Conservation (phyloP, 1,140 invertebrate genomes). For the Drosophila cardini region DNA sequence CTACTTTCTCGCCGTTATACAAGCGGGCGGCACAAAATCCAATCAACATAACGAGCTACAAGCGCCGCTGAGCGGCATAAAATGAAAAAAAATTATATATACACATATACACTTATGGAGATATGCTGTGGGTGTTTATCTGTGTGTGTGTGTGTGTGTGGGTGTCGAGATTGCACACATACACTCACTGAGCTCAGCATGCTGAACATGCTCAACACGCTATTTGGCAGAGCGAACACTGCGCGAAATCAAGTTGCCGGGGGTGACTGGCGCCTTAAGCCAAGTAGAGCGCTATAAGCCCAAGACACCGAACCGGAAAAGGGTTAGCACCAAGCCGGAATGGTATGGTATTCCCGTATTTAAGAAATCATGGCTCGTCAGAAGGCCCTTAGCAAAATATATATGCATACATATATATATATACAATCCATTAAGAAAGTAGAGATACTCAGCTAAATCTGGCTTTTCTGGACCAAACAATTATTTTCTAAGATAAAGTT, state of each 20-base stretch:
- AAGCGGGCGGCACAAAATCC: constrained; percentile 80
- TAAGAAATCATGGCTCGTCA: constrained; percentile 36
- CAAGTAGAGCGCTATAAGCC: constrained; percentile 31
- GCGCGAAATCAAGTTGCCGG: constrained; percentile 24
- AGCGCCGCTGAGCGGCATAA: constrained; percentile 81
- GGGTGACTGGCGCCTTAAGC: constrained; percentile 34
- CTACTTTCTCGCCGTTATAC: constrained; percentile 70
- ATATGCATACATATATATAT: neutral
- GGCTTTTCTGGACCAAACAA: neutral
- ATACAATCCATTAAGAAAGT: neutral
- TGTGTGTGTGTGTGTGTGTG: constrained; percentile 28
- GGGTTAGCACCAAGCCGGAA: constrained; percentile 27
- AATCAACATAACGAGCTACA: constrained; percentile 83
- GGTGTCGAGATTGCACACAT: constrained; percentile 43
- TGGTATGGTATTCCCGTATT: constrained; percentile 27
- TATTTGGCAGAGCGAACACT: constrained; percentile 29
- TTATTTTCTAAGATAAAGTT: neutral
- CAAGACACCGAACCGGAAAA: constrained; percentile 37
- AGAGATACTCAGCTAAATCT: constrained; percentile 23
- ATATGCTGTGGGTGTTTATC: constrained; percentile 32
- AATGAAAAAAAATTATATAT: constrained; percentile 63
- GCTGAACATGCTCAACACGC: constrained; percentile 40
- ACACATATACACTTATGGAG: constrained; percentile 38
- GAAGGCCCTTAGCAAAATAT: constrained; percentile 13
- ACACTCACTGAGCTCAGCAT: constrained; percentile 12